phyloP scores from a whole-genome alignment of 2,797 vertebrate genomes.

The Moxostoma hubbsi region DNA sequence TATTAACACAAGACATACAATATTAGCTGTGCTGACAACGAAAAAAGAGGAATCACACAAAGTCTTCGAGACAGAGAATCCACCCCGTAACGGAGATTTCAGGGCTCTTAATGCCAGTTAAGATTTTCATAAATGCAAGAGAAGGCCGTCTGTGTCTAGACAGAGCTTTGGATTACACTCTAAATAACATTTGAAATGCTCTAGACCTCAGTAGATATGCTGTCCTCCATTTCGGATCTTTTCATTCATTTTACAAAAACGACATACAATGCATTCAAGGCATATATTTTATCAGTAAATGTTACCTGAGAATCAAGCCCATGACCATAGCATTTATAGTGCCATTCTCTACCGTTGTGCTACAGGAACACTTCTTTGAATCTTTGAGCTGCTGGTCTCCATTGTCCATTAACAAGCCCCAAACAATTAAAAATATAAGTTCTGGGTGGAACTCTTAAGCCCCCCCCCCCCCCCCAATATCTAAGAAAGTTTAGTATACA shows the following conservation, averaged over 20 bases:
- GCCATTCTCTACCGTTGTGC: too few species aligned
- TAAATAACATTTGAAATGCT: background rate
- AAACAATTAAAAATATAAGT: background rate
- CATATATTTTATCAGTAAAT: too few species aligned
- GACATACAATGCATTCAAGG: too few species aligned
- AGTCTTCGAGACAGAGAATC: background rate
- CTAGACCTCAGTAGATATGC: background rate
- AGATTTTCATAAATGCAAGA: conserved; percentile 6
- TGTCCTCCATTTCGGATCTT: background rate
- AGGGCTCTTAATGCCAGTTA: conserved; percentile 31
- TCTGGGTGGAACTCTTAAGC: background rate
- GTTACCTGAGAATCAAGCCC: too few species aligned
- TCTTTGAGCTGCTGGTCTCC: background rate
- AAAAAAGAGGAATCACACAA: background rate
- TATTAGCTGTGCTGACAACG: conserved; percentile 2
- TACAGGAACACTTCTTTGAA: background rate
- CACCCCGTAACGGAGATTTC: conserved; percentile 2
- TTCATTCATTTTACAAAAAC: background rate
- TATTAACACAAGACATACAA: background rate
- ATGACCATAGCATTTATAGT: too few species aligned
- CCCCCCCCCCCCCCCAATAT: background rate
- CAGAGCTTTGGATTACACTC: background rate
- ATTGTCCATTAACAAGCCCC: background rate
- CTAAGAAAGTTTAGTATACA: conserved; percentile 9
- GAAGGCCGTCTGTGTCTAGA: background rate